Evolutionary conservation across 2,888 invertebrate species (phyloP), one percentile per base, ranked within the genome.

Genomic region (Orthonychiurus folsomi): DNA sequence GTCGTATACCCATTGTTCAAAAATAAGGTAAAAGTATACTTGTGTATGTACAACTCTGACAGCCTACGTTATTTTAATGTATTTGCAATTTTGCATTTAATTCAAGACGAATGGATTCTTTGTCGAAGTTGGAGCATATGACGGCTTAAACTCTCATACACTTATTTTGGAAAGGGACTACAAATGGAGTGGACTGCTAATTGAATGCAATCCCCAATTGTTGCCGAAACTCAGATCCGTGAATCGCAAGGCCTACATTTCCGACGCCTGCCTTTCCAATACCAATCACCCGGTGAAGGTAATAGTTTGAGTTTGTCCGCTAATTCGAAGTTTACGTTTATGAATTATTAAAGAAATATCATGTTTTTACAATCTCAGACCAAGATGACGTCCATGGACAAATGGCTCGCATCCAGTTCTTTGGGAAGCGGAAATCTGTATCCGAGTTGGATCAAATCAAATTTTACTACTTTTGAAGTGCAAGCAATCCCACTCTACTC

Each of bases 401-500:
- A 18, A 9, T 56, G 56, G 56, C 56, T n/a, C 24, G 3, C 56
- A 12, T 5, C 56, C 9, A 56, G 56, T 23, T 56, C 56, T 5
- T 26, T 56, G n/a, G 25, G 27, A 9, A 26, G n/a, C 24, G 56
- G 23, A n/a, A 56, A 56, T n/a, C 25, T 56, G 9, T 56, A 20
- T 26, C 56, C 56, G 3, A n/a, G 9, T n/a, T 15, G 12, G 18
- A 26, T 26, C 15, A 25, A 3, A 26, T 25, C 56, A 26, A 52
- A n/a, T 52, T 56, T 25, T 26, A 56, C 56, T 12, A 56, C 18
- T 15, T 56, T 20, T 26, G n/a, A 18, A 25, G 56, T 56, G 9
- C 56, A 56, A 23, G 24, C 56, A 25, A 23, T 56, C 12, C 56
- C 56, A 15, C 27, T 56, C 5, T 56, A 56, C 56, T 9, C 25